Conservation (phyloP, 2,797 vertebrate species). For the Sebastes oblongus region DNA sequence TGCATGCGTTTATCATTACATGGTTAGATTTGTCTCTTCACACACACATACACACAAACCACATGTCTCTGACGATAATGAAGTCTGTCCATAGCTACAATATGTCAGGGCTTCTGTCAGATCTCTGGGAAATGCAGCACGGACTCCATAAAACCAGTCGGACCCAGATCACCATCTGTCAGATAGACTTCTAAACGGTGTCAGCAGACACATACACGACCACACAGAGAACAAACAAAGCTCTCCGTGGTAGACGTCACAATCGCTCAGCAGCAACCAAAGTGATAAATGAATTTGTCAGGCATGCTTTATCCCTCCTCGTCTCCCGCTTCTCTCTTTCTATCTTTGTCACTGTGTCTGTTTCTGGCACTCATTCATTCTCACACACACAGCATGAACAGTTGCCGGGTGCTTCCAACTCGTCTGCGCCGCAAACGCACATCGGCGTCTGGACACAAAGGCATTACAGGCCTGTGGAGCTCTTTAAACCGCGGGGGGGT, state of each 20-base stretch:
- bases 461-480: not conserved
- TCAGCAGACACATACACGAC: not conserved
- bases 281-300: constrained; percentile 27
- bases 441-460: not conserved
- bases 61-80: not conserved
- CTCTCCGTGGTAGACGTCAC: not conserved
- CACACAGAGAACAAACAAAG: not conserved
- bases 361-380: not conserved
- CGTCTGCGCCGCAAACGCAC: not conserved
- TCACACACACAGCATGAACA: constrained; percentile 19
- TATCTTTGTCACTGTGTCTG: constrained; percentile 10
- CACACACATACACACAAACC: not conserved
- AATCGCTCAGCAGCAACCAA: not conserved
- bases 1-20: not conserved
- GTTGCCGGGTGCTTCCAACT: not conserved
- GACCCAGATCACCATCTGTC: constrained; percentile 37
- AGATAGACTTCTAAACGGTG: constrained; percentile 13
- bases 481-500: not conserved
- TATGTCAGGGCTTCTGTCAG: not conserved
- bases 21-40: not conserved
- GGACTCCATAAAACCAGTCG: not conserved
- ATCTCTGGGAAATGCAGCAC: not conserved
- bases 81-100: not conserved
- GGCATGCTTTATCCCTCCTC: not conserved
- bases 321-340: not conserved